phyloP scores from a whole-genome alignment of 92 coral and sea anemone genomes.

The Scolanthus callimorphus region DNA sequence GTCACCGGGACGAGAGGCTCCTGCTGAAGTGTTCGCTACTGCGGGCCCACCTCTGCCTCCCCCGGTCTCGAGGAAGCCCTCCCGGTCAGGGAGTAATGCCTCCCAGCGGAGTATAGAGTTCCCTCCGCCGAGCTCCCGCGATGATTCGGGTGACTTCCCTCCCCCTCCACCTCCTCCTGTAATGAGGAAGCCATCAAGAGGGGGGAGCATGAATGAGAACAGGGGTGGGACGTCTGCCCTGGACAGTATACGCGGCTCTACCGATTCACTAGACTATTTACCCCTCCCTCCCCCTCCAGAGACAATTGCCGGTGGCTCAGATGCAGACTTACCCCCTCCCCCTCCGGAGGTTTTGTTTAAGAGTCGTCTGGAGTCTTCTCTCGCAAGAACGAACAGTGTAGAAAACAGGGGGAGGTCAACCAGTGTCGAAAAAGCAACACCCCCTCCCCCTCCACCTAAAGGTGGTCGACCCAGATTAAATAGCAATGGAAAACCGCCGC shows the following conservation, averaged over 20 bases:
- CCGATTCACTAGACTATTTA: constrained; percentile 51
- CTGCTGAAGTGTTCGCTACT: constrained; percentile 4
- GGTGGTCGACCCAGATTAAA: constrained; percentile 43
- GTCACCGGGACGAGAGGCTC: constrained; percentile 10
- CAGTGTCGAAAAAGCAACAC: constrained; percentile 40
- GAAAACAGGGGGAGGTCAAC: constrained; percentile 37
- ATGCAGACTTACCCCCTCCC: constrained; percentile 83
- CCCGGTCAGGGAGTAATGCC: constrained; percentile 19
- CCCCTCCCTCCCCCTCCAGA: constrained; percentile 56
- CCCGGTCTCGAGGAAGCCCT: constrained; percentile 56
- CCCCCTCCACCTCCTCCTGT: constrained; percentile 53
- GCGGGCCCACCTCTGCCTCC: constrained; percentile 32
- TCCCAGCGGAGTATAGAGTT: constrained; percentile 30
- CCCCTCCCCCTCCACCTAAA: constrained; percentile 64
- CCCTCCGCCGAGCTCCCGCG: constrained; percentile 3
- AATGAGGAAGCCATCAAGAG: constrained; percentile 24
- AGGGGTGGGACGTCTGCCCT: constrained; percentile 22
- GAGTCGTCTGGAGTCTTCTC: constrained; percentile 34
- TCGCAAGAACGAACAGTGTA: constrained; percentile 32
- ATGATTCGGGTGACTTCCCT: constrained; percentile 26
- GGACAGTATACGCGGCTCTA: constrained; percentile 28
- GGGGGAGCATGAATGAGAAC: constrained; percentile 40
- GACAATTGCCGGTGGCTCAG: constrained; percentile 37
- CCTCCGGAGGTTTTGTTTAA: constrained; percentile 72
- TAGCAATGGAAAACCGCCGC: constrained; percentile 21